A percentile compares a stretch with the other conserved stretches of the same genome.
Conservation (phyloP, 1,140 invertebrate species). For the Brachionus rotundiformis region DNA sequence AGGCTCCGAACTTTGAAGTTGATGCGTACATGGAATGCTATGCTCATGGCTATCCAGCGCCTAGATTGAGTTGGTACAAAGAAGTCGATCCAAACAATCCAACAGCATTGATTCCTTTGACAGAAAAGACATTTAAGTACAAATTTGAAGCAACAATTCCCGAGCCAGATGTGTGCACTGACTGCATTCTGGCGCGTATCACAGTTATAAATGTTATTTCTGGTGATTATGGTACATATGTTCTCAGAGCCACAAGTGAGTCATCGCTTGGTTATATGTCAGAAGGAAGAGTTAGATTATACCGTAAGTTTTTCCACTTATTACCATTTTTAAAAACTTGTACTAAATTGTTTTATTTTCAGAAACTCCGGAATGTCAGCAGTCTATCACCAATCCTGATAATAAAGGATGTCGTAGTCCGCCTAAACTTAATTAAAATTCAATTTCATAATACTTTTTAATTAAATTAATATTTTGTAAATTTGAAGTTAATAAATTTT, state of each 20-base stretch:
- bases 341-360: background rate
- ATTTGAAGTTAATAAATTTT: too few species aligned
- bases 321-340: background rate
- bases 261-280: slow-evolving; percentile 1
- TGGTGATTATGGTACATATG: slow-evolving; percentile 41
- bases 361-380: slow-evolving; percentile 51
- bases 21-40: slow-evolving; percentile 52
- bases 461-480: too few species aligned
- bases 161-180: slow-evolving; percentile 47
- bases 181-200: slow-evolving; percentile 50
- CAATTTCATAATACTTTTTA: too few species aligned
- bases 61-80: slow-evolving; percentile 48
- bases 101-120: slow-evolving; percentile 29
- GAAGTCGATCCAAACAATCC: slow-evolving; percentile 50
- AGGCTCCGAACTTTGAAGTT: slow-evolving; percentile 50
- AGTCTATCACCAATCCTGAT: slow-evolving; percentile 50
- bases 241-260: slow-evolving; percentile 28
- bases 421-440: slow-evolving; percentile 57
- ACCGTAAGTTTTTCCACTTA: slow-evolving; percentile 23
- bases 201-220: slow-evolving; percentile 49
- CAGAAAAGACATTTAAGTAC: slow-evolving; percentile 50
- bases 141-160: slow-evolving; percentile 52
- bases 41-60: slow-evolving; percentile 51
- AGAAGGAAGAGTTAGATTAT: slow-evolving; percentile 36
- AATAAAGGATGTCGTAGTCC: slow-evolving; percentile 52